Percentiles rank a stretch among this genome's conserved stretches.
Evolutionary conservation across 2,113 vertebrate genomes (phyloP).

Genomic region (Fulmarus glacialis): DNA sequence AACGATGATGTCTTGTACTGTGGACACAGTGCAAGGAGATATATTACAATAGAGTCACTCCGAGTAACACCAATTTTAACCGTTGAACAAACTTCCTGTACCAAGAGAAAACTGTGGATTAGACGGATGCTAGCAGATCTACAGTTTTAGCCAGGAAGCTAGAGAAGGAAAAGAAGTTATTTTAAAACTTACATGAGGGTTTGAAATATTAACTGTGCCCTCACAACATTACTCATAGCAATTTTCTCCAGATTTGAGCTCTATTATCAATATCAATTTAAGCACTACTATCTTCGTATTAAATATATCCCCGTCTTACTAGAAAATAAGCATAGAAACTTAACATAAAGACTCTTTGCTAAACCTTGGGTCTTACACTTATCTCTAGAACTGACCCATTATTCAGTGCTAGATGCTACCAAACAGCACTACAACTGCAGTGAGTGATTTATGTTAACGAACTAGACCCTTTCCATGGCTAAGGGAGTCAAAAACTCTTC

Average conservation of each 20-base stretch:
- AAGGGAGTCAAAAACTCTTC: not conserved
- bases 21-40: not conserved
- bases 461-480: not conserved
- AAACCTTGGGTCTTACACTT: not conserved
- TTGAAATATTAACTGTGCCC: not conserved
- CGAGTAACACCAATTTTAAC: not conserved
- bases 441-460: not conserved
- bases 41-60: not conserved
- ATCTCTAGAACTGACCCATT: not conserved
- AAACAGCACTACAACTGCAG: not conserved
- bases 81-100: not conserved
- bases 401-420: not conserved
- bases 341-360: not conserved
- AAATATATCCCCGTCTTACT: not conserved
- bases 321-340: not conserved
- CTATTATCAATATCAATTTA: not conserved
- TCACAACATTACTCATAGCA: not conserved
- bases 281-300: not conserved
- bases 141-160: not conserved
- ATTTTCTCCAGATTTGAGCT: not conserved
- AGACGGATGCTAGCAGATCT: not conserved
- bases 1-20: not conserved
- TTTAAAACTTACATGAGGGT: not conserved
- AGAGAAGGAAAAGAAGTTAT: not conserved
- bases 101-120: not conserved